phyloP scores from a whole-genome alignment of 2,797 vertebrate genomes.

The Tenualosa thibaudeaui region DNA sequence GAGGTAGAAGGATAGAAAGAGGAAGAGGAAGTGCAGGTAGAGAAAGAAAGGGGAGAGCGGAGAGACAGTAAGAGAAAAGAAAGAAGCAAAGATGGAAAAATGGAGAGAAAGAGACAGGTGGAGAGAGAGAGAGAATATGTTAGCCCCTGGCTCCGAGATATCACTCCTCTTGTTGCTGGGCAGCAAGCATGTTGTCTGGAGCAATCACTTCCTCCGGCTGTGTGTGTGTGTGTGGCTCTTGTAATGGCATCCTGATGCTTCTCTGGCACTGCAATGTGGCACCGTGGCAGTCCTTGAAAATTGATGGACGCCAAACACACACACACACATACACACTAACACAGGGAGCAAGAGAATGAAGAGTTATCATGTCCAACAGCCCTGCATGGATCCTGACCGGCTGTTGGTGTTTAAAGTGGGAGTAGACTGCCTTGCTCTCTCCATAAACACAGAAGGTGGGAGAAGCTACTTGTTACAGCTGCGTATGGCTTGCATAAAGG shows the following conservation, averaged over 20 bases:
- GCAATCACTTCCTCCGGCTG: neutral
- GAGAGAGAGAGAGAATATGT: neutral
- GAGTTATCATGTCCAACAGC: slow-evolving; percentile 8
- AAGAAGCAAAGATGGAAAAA: neutral
- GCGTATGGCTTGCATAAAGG: neutral
- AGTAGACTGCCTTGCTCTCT: neutral
- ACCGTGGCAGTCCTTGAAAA: neutral
- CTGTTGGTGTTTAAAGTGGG: neutral
- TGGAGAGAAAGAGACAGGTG: too few species aligned
- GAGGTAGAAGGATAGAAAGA: neutral
- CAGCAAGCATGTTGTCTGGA: neutral
- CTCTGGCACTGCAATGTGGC: neutral
- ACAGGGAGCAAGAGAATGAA: neutral
- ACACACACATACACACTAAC: neutral
- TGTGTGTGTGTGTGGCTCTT: neutral
- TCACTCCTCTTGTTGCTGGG: neutral
- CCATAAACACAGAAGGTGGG: neutral
- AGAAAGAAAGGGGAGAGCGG: neutral
- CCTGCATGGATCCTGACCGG: neutral
- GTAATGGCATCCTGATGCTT: neutral
- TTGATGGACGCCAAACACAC: neutral
- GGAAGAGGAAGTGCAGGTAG: neutral
- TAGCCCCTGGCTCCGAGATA: neutral
- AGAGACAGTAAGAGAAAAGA: neutral
- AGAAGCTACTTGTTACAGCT: neutral